Conservation (phyloP, 2,113 vertebrate genomes). For the Cinclus cinclus region DNA sequence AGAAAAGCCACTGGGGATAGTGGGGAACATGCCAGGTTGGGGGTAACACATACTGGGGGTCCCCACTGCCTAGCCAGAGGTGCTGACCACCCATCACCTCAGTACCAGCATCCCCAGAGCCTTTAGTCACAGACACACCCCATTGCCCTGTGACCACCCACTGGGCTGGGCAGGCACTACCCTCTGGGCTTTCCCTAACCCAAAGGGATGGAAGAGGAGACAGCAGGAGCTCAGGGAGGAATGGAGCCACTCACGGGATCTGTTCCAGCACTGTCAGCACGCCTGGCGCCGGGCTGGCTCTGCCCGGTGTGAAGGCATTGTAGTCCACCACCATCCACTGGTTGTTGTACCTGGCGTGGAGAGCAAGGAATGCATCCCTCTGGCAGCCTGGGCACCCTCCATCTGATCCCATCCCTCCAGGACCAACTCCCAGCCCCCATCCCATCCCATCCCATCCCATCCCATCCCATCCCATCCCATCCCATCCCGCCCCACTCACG, state of each 20-base stretch:
- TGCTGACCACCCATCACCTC: background rate
- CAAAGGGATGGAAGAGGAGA: rapidly evolving
- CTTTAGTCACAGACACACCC: background rate
- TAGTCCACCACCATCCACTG: slow-evolving; percentile 99
- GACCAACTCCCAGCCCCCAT: rapidly evolving
- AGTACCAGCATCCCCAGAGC: background rate
- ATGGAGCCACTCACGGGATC: slow-evolving; percentile 83
- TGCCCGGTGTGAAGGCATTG: slow-evolving; percentile 78
- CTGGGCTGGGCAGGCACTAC: rapidly evolving
- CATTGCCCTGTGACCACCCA: rapidly evolving
- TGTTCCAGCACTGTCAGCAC: slow-evolving; percentile 90
- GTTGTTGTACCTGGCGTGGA: slow-evolving; percentile 87
- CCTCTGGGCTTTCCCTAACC: background rate
- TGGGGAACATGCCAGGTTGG: too few species aligned
- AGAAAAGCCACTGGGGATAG: rapidly evolving
- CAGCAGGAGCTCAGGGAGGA: rapidly evolving
- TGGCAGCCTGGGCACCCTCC: background rate
- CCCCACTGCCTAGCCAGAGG: too few species aligned
- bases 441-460: too few species aligned
- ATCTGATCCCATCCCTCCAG: rapidly evolving
- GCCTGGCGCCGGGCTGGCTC: background rate
- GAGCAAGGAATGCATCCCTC: background rate
- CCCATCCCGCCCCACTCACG: slow-evolving; percentile 73
- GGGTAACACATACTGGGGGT: rapidly evolving
- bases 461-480: too few species aligned